Conservation (phyloP, 2,797 vertebrate species). For the Gambelia wislizenii region DNA sequence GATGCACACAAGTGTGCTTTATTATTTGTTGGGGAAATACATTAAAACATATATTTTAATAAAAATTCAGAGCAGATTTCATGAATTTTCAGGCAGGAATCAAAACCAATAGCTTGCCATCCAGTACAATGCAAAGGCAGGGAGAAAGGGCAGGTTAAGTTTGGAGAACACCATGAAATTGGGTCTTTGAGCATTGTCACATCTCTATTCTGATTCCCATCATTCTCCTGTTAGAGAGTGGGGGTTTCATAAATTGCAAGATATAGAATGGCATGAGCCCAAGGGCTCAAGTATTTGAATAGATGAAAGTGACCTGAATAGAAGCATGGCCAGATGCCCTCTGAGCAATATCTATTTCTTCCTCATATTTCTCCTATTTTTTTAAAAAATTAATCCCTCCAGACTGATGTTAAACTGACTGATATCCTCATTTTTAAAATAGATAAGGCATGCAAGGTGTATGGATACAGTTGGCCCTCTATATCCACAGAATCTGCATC, state of each 20-base stretch:
- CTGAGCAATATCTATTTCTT: background rate
- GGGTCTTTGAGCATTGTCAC: too few species aligned
- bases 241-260: background rate
- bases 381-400: background rate
- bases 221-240: background rate
- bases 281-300: background rate
- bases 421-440: too few species aligned
- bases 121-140: background rate
- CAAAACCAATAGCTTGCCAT: too few species aligned
- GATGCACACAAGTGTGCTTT: too few species aligned
- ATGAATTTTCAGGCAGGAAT: background rate
- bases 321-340: background rate
- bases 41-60: too few species aligned
- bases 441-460: background rate
- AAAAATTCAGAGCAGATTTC: too few species aligned
- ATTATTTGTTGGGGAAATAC: too few species aligned
- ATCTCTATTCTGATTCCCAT: background rate
- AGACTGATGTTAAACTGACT: background rate
- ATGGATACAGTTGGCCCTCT: too few species aligned
- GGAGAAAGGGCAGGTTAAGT: background rate
- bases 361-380: too few species aligned
- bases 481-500: too few species aligned
- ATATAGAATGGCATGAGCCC: background rate
- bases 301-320: background rate
- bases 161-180: background rate